A percentile compares a stretch with the other conserved stretches of the same genome.
These are phyloP conservation scores for Atta colombica DNA, from an alignment of 1,140 invertebrate genomes.

Conservation along the genomic window DNA sequence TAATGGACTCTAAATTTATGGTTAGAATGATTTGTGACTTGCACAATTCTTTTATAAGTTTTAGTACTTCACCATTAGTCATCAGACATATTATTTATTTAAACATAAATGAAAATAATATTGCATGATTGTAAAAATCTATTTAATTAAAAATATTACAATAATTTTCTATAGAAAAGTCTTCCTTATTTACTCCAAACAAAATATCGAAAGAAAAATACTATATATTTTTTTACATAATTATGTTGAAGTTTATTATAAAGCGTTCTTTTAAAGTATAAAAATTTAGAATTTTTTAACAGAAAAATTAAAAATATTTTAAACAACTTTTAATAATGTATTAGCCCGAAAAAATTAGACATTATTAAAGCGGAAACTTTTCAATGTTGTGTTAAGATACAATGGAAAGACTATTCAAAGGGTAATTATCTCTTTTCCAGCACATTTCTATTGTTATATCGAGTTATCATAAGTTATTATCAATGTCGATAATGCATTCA, in stretches of 20 bases:
- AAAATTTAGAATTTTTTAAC: background rate
- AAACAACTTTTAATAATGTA: slow-evolving; percentile 18
- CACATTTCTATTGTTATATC: background rate
- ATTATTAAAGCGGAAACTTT: background rate
- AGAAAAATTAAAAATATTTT: slow-evolving; percentile 2
- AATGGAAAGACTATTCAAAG: background rate
- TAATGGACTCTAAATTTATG: background rate
- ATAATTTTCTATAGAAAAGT: background rate
- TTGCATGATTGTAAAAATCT: background rate
- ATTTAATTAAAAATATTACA: background rate
- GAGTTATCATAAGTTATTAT: background rate
- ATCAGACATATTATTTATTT: background rate
- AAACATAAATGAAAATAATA: background rate
- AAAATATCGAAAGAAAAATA: background rate
- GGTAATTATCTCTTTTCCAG: background rate
- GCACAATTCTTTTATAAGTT: background rate
- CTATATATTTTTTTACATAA: slow-evolving; percentile 23
- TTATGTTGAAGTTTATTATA: background rate
- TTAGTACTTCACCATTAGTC: background rate
- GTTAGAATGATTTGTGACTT: background rate
- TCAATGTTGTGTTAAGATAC: background rate
- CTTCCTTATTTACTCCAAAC: background rate
- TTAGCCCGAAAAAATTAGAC: background rate
- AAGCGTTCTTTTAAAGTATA: background rate
- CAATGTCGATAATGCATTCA: background rate